Base-by-base conservation (phyloP, 2,797 vertebrate genomes). In the Zenarchopterus dispar region DNA sequence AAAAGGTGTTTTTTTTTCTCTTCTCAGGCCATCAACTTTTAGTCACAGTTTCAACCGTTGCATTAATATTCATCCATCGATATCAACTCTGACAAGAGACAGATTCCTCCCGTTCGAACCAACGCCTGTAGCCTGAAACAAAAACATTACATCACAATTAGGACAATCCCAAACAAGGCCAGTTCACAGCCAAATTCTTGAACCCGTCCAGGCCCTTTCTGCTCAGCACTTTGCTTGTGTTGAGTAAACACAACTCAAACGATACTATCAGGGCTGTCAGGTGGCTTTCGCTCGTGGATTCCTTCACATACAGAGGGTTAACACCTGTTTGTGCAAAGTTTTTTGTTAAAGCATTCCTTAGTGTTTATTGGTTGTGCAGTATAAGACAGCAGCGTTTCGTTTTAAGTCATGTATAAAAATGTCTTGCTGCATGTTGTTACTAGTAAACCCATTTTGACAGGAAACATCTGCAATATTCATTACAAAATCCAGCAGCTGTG, bases 391-490 rank as follows among this genome's bases (percentile, higher is more conserved):
- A 45, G 1, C 19, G 44, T 59, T 62, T 43, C 48, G 16, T 62
- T 56, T 23, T n/a, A 33, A 56, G 56, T 54, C 61, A 68, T 81
- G 69, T 62, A 36, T 51, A 42, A 49, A 63, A 67, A 50, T 44
- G 23, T 73, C 62, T 41, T 21, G 22, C 21, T 19, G 22, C 22
- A 19, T 60, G 47, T 59, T 53, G 67, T 66, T 51, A 60, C 50
- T 22, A 21, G 56, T 65, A 78, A 78, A 75, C 68, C 75, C 67
- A 52, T 78, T 66, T 15, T 64, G 16, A 6, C 73, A 67, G 78
- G 75, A 84, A 88, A 82, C 86, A 85, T 78, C 82, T 87, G 84
- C 63, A 80, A 67, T 44, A 49, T 58, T 76, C 70, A 75, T 77
- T 77, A 56, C 52, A 31, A 73, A 78, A 62, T 41, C 9, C 22